Percentiles rank a stretch among this genome's conserved stretches.
Evolutionary conservation across 2,797 vertebrate genomes (phyloP).

Genomic region (Champsocephalus gunnari): DNA sequence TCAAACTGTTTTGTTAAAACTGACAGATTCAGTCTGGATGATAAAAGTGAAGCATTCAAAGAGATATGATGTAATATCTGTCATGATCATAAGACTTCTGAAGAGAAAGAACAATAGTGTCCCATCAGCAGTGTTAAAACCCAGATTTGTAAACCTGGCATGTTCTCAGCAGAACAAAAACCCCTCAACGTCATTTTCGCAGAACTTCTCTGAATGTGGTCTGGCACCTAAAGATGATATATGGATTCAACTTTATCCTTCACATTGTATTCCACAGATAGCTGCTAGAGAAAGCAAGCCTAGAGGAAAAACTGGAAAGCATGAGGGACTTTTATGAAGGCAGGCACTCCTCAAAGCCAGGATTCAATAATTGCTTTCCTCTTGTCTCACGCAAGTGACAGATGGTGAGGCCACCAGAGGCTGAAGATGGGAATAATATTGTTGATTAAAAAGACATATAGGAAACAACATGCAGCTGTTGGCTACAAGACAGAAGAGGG

Average conservation of each 20-base stretch:
- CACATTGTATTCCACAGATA: conserved; percentile 53
- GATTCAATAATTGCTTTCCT: conserved; percentile 82
- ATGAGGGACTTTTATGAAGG: conserved; percentile 74
- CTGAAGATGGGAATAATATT: conserved; percentile 82
- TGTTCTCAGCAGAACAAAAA: conserved; percentile 47
- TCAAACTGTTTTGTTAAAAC: conserved; percentile 21
- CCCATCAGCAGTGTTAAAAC: conserved; percentile 18
- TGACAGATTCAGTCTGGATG: conserved; percentile 28
- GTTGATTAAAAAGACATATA: conserved; percentile 84
- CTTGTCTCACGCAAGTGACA: conserved; percentile 85
- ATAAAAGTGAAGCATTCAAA: conserved; percentile 23
- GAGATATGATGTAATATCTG: conserved; percentile 35
- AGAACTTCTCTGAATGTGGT: conserved; percentile 48
- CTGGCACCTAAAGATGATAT: conserved; percentile 56
- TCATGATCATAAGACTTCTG: conserved; percentile 35
- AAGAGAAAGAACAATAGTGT: conserved; percentile 21
- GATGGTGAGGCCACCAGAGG: conserved; percentile 82
- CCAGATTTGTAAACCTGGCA: conserved; percentile 54
- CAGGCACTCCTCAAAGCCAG: conserved; percentile 75
- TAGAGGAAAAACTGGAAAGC: conserved; percentile 64
- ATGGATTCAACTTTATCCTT: conserved; percentile 66
- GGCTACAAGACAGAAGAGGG: conserved; percentile 54
- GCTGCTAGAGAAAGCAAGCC: conserved; percentile 46
- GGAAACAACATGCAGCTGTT: conserved; percentile 83
- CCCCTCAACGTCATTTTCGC: conserved; percentile 35